These are phyloP conservation scores for Hemiscyllium ocellatum DNA, from an alignment of 2,113 vertebrate species.

Conservation along the genomic window DNA sequence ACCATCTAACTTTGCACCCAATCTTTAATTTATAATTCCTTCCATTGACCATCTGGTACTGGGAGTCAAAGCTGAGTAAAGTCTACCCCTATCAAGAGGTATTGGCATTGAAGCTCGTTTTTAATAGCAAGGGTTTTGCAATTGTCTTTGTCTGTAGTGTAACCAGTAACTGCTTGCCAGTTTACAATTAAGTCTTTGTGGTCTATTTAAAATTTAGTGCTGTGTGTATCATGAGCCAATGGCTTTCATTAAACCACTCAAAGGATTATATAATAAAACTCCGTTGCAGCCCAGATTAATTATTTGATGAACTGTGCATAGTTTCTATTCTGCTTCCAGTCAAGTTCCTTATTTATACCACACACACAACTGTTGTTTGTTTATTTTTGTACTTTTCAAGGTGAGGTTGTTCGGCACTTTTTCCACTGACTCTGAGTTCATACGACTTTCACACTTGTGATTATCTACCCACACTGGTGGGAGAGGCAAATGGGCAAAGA, in stretches of 20 bases:
- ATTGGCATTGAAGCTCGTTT: background rate
- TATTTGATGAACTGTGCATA: background rate
- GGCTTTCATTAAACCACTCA: background rate
- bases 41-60: background rate
- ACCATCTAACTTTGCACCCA: background rate
- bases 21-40: background rate
- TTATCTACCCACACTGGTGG: background rate
- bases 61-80: background rate
- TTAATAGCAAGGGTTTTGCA: background rate
- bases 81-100: background rate
- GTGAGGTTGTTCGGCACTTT: background rate
- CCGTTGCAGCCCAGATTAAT: background rate
- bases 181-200: background rate
- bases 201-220: background rate
- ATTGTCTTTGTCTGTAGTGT: background rate
- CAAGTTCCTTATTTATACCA: conserved; percentile 28
- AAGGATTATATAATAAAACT: background rate
- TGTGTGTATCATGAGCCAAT: background rate
- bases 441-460: background rate
- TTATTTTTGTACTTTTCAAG: conserved; percentile 12
- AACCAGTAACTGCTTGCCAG: background rate
- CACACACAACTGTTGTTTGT: conserved; percentile 27
- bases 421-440: background rate
- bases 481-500: background rate
- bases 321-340: background rate